Base-by-base conservation (phyloP, 2,888 invertebrate species). In the Ctena decussata region DNA sequence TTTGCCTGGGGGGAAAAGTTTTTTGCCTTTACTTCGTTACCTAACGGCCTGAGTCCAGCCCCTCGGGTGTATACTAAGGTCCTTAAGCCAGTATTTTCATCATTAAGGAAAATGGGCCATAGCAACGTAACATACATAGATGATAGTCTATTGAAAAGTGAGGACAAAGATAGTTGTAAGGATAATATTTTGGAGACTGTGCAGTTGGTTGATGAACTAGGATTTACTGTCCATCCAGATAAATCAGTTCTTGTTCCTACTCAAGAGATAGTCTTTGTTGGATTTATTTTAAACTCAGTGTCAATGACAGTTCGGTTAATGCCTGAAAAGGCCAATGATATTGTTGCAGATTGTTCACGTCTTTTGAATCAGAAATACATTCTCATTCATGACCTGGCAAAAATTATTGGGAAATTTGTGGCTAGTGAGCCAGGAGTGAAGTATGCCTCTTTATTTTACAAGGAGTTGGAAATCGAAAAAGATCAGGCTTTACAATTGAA, bases 171-270 rank as follows among this genome's bases (percentile, higher is more conserved):
- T 21, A 3, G 3, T 5, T 46, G 46, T 18, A 12, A 2, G 18
- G 2, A 49, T 6, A 46, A 46, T n/a, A 46, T 46, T 12, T 15
- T 3, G 21, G 46, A 46, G 3, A 46, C 46, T 12, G 21, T 46
- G 6, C 12, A 18, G 3, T 46, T 46, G 21, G 18, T 46, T 12
- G 46, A 46, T 18, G 12, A 15, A 46, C 44, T 80, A 32, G 82
- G 80, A 24, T 77, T 86, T 6, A 75, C 80, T 35, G 41, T 85
- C 24, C 78, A 89, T 77, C 30, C 46, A 3, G 76, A 80, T 1
- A 84, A 82, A 74, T 84, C 84, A 46, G 77, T 84, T 2, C 70
- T 86, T 24, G 39, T 35, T 3, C 83, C 86, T 11, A 80, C 83
- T 37, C 70, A 89, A 41, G n/a, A 15, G n/a, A 70, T 83, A 12